Conservation (phyloP, 2,888 invertebrate genomes). For the Hanleya hanleyi region DNA sequence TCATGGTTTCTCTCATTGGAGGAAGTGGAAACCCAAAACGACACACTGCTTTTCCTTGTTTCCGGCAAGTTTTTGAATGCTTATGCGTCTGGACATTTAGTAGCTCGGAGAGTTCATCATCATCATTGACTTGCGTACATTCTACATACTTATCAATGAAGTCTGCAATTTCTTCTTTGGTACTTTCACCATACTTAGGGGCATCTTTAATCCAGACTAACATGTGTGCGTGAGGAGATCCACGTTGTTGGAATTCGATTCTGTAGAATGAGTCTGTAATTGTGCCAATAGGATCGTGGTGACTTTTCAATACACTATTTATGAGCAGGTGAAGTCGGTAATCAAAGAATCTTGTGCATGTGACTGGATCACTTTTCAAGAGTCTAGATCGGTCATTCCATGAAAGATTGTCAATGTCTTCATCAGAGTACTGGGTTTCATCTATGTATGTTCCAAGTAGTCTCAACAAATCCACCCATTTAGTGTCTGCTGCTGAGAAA, state of each 20-base stretch:
- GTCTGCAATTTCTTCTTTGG: not conserved
- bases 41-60: not conserved
- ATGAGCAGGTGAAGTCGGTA: slow-evolving; percentile 1
- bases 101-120: not conserved
- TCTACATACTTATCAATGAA: slow-evolving; percentile 6
- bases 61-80: slow-evolving; percentile 10
- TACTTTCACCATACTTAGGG: slow-evolving; percentile 4
- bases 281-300: not conserved
- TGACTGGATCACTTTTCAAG: slow-evolving; percentile 5
- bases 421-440: no score
- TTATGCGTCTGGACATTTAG: not conserved
- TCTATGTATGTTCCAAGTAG: no score
- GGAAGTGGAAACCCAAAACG: slow-evolving; percentile 21
- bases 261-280: not conserved
- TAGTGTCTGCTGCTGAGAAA: no score
- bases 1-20: slow-evolving; percentile 16
- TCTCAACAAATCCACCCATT: no score
- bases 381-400: no score
- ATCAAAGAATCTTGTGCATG: slow-evolving; percentile 2
- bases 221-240: not conserved
- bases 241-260: not conserved
- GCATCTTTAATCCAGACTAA: slow-evolving; percentile 1
- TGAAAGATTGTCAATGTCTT: no score
- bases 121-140: no score
- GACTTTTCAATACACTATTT: not conserved